phyloP scores from a whole-genome alignment of 2,888 invertebrate species.

The Diabrotica balteata region DNA sequence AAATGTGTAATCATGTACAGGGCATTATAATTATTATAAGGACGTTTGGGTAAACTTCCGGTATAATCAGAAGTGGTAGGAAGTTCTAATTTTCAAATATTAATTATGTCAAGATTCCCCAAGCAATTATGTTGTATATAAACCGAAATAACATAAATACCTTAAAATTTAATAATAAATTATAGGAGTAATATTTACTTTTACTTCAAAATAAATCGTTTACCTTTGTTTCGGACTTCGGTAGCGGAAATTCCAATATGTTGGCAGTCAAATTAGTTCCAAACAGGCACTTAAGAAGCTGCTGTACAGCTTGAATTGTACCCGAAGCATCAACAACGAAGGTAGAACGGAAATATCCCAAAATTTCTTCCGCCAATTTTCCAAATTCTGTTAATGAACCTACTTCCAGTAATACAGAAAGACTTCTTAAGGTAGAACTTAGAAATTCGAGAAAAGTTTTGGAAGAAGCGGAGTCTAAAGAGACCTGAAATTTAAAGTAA shows the following conservation, averaged over 20 bases:
- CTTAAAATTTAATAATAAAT: too few relatives aligned
- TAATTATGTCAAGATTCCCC: too few relatives aligned
- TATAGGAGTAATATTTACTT: too few relatives aligned
- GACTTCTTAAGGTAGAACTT: conserved; percentile 68
- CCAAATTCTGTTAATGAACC: conserved; percentile 75
- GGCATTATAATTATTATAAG: too few relatives aligned
- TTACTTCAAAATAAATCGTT: too few relatives aligned
- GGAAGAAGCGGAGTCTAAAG: conserved; percentile 78
- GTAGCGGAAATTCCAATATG: conserved; percentile 52
- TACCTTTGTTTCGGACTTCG: conserved; percentile 22
- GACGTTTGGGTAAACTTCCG: too few relatives aligned
- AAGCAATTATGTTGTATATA: too few relatives aligned
- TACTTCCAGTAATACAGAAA: conserved; percentile 76
- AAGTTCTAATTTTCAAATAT: too few relatives aligned
- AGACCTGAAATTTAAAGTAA: conserved; percentile 65
- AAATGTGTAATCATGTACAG: too few relatives aligned
- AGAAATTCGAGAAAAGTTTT: conserved; percentile 76
- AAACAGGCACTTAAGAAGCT: conserved; percentile 78
- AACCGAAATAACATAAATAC: too few relatives aligned
- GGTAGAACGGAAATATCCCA: conserved; percentile 76
- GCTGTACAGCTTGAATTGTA: conserved; percentile 79
- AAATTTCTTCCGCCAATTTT: conserved; percentile 79
- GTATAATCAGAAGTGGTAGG: too few relatives aligned
- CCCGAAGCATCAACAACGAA: conserved; percentile 73
- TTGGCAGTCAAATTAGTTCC: conserved; percentile 72